phyloP scores from a whole-genome alignment of 1,140 invertebrate genomes.

The Globodera rostochiensis region DNA sequence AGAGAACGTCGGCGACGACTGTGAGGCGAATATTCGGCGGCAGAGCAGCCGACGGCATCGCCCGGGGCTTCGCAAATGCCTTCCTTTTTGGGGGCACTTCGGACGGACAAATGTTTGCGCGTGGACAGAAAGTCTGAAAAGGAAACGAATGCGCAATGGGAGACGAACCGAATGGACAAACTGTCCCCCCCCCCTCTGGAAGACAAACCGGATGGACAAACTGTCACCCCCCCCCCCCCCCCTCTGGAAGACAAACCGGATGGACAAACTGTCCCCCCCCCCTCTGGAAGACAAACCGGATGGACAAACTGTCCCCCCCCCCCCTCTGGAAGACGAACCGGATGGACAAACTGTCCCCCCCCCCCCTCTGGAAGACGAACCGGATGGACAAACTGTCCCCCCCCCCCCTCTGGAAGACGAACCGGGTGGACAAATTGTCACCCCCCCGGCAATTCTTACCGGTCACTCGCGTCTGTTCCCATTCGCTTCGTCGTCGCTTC shows the following conservation, averaged over 20 bases:
- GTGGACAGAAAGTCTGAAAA: constrained; percentile 6
- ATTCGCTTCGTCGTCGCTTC: background rate
- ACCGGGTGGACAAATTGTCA: too few relatives aligned
- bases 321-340: too few relatives aligned
- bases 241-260: too few relatives aligned
- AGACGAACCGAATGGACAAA: background rate
- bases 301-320: too few relatives aligned
- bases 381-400: too few relatives aligned
- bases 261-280: too few relatives aligned
- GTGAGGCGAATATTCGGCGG: background rate
- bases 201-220: too few relatives aligned
- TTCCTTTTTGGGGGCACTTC: background rate
- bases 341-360: too few relatives aligned
- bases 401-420: too few relatives aligned
- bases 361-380: too few relatives aligned
- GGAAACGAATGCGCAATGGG: background rate
- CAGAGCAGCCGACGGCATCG: background rate
- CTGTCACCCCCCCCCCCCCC: too few relatives aligned
- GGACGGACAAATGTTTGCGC: background rate
- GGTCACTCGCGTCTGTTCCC: background rate
- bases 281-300: too few relatives aligned
- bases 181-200: background rate
- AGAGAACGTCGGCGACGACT: background rate
- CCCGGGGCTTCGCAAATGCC: background rate
- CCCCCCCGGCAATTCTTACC: background rate